Evolutionary conservation across 2,113 vertebrate genomes (phyloP), one percentile per base, ranked within the genome.

Genomic region (Hippocampus barbouri): DNA sequence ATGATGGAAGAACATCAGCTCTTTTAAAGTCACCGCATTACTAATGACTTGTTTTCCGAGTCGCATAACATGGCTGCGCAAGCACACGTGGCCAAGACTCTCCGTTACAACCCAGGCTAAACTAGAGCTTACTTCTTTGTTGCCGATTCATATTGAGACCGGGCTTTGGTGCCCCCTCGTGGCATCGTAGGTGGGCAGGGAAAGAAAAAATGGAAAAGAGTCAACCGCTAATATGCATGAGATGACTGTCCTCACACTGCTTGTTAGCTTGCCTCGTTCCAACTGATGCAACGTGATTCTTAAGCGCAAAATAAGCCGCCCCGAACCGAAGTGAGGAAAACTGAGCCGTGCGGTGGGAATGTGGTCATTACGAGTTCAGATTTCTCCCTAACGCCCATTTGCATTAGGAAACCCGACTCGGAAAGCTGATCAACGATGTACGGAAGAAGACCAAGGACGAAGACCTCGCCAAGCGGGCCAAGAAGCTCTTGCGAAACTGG

Each of bases 341-440:
- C 16, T 40, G 8, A 64, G 38, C 62, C 6, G 14, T 66, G 2
- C 7, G 18, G 64, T 66, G 14, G 23, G 27, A 66, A 47, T 27
- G 64, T n/a, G 5, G 11, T 23, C 1, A 27, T 25, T 27, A 1
- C 15, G 21, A n/a, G 1, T 47, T 66, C 1, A 8, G 34, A 71
- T 18, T 5, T 23, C 15, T 75, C 53, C 78, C 67, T 79, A 65
- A 85, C 61, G 2, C 16, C 11, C 43, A 18, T 73, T 14, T 82
- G 62, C 56, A 64, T 81, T 51, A 99, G 97, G 97, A 99, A 91
- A 99, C 97, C 0, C 93, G 97, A 27, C 92, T 99, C 0, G 97
- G 97, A 88, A 99, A 97, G 88, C 91, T 99, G n/a, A 98, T 99
- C 88, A 99, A 99, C 79, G 97, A 99, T 69, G 95, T 99, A 62